Percentiles rank a stretch among this genome's conserved stretches.
phyloP scores from a whole-genome alignment of 1,140 invertebrate genomes.

The Trichogramma pretiosum region DNA sequence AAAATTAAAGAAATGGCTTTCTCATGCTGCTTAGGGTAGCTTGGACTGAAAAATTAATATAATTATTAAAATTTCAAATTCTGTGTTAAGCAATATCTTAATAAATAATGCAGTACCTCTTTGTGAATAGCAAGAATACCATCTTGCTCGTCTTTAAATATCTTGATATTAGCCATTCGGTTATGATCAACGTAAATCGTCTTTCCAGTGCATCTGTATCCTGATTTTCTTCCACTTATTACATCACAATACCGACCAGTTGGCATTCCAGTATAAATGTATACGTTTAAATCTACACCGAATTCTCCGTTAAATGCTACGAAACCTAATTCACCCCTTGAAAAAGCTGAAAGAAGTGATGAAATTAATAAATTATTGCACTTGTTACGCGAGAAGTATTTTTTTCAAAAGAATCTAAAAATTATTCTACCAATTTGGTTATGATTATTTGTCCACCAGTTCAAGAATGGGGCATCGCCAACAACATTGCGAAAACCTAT shows the following conservation, averaged over 20 bases:
- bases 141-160: constrained; percentile 53
- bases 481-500: constrained; percentile 61
- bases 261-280: constrained; percentile 60
- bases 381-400: neutral
- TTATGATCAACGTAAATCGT: constrained; percentile 54
- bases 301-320: constrained; percentile 59
- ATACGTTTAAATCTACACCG: constrained; percentile 45
- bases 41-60: no score
- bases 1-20: no score
- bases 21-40: no score
- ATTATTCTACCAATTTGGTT: constrained; percentile 56
- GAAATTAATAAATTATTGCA: neutral
- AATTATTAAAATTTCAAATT: no score
- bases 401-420: no score
- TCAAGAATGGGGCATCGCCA: constrained; percentile 41
- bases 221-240: constrained; percentile 59
- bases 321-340: constrained; percentile 58
- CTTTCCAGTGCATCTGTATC: constrained; percentile 64
- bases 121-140: constrained; percentile 74
- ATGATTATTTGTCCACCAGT: constrained; percentile 65
- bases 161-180: constrained; percentile 55
- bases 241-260: constrained; percentile 75
- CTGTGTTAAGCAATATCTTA: no score
- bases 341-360: constrained; percentile 51
- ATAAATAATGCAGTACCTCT: no score